Evolutionary conservation across 2,797 vertebrate genomes (phyloP), one percentile per base, ranked within the genome.

Genomic region (Chrysolophus pictus): DNA sequence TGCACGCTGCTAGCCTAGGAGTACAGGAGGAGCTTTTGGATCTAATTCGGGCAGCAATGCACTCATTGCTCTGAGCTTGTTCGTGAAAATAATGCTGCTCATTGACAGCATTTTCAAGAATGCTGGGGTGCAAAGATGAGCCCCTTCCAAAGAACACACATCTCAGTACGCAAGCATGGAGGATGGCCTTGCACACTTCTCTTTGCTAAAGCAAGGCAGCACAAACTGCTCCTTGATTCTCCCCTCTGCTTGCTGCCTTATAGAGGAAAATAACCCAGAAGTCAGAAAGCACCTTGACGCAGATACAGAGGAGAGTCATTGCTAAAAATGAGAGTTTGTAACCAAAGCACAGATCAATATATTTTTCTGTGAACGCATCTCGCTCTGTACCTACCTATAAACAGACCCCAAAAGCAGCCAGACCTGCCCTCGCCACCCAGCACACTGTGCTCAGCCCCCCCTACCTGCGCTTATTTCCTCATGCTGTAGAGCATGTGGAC

Each of bases 1-100:
- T 76, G 84, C 70, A 53, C 67, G 59, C 70, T 33, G 15, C 51
- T 69, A 35, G 70, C 74, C 78, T 68, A 47, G 51, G 35, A 59
- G 68, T 28, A 33, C 85, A 56, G 80, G 37, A 70, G 47, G 51
- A 86, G 63, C 67, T 86, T 73, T 91, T 88, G 77, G 29, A 92
- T 42, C 73, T 77, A 51, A 83, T 55, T 78, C 4, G 11, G 51
- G 44, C 76, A 77, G 69, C 1, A 1, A 3, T 29, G 22, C 2
- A 2, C 39, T 53, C 70, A 3, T 62, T 76, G 19, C 58, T 71
- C 60, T 33, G 28, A 49, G 33, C 71, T 68, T 8, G 11, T 90
- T 69, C 33, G 58, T 62, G 53, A 68, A 84, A 92, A 82, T 42
- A 88, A 51, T 0, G 0, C 47, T 5, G 18, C 41, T 91, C 51